Evolutionary conservation across 2,888 invertebrate species (phyloP), one percentile per base, ranked within the genome.

Genomic region (Agonum fuliginosum): DNA sequence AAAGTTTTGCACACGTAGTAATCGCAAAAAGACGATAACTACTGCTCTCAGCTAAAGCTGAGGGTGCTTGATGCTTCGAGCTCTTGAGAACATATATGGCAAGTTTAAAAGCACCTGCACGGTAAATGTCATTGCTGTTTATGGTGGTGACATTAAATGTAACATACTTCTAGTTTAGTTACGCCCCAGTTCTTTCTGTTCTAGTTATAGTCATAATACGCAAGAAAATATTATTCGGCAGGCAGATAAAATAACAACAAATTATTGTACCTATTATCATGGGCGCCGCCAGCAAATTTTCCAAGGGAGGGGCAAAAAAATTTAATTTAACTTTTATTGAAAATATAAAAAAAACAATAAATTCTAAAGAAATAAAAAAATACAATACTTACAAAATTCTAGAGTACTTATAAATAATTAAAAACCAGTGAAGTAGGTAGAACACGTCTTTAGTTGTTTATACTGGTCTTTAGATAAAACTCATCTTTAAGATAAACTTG

Each of bases 1-100:
- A 54, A 54, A 30, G 34, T 62, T 62, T 30, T 30, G 19, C 10
- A 10, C 30, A 62, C 58, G 58, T 62, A 62, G 30, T 34, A 30
- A 62, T 62, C 19, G 58, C 58, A 62, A 62, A 62, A 62, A 62
- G 58, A 54, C 54, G 54, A 54, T 54, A 54, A 54, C 54, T 24
- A 54, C 54, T 24, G 24, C 48, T 48, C 48, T 48, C 10, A 22
- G 54, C 54, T 54, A 24, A n/a, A n/a, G n/a, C 54, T 54, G 12
- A 10, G 3, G 10, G 10, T 5, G 24, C 22, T 24, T 12, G 54
- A 54, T 24, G 24, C n/a, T 54, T 54, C n/a, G n/a, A 24, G 24
- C n/a, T n/a, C 24, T 20, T 54, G n/a, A n/a, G n/a, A n/a, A 54
- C 37, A n/a, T 37, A 10, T 1, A 12, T 37, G n/a, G 37, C 12